These are phyloP conservation scores for Cosmia pyralina DNA, from an alignment of 2,888 invertebrate species.

Conservation along the genomic window DNA sequence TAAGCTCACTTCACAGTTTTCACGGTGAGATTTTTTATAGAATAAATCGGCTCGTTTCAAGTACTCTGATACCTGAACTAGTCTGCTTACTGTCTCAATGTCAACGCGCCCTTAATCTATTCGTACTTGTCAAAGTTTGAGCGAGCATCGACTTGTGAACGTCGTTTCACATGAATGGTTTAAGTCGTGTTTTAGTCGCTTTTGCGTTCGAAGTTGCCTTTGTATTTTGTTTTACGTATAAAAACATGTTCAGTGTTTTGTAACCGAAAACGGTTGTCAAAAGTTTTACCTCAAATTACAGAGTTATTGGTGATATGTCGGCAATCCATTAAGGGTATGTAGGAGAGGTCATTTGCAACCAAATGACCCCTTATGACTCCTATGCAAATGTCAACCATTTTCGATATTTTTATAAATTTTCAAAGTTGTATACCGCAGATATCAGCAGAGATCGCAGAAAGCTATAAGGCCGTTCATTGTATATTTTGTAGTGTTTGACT, in stretches of 20 bases:
- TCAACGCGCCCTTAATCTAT: slow-evolving; percentile 43
- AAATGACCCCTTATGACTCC: no score
- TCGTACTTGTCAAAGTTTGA: slow-evolving; percentile 54
- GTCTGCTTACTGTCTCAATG: slow-evolving; percentile 34
- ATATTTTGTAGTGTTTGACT: no score
- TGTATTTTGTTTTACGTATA: slow-evolving; percentile 6
- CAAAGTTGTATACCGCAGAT: no score
- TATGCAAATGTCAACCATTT: no score
- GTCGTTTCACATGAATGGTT: slow-evolving; percentile 39
- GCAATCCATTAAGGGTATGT: no score
- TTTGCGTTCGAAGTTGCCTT: slow-evolving; percentile 15
- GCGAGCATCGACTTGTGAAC: slow-evolving; percentile 49
- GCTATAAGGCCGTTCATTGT: no score
- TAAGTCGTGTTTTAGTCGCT: slow-evolving; percentile 22
- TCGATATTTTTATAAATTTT: no score
- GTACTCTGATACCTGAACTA: slow-evolving; percentile 5
- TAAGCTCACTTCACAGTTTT: no score
- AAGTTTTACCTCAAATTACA: neutral
- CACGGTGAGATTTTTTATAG: no score
- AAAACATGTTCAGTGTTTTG: neutral
- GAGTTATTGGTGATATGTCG: no score
- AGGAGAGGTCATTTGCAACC: no score
- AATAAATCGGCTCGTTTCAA: neutral
- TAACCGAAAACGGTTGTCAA: neutral
- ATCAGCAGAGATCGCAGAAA: no score